Evolutionary conservation across 1,140 invertebrate species (phyloP).

Genomic region (Anastrepha obliqua): DNA sequence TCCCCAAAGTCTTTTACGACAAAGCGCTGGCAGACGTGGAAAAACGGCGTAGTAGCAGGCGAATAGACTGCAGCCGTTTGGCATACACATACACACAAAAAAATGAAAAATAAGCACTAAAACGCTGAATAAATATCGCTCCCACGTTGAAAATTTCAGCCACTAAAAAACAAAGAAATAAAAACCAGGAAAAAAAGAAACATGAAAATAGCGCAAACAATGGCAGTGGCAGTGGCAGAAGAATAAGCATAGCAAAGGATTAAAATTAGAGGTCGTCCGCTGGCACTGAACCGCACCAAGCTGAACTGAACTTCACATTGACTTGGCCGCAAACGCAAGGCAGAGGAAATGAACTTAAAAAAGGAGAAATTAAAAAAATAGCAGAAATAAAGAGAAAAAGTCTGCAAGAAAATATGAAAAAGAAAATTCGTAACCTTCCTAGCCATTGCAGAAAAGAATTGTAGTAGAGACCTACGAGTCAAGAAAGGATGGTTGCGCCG

Average conservation of each 20-base stretch:
- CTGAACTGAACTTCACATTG: constrained; percentile 30
- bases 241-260: background rate
- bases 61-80: background rate
- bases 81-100: background rate
- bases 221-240: background rate
- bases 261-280: constrained; percentile 36
- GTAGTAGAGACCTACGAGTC: too few relatives aligned
- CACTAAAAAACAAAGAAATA: background rate
- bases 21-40: constrained; percentile 18
- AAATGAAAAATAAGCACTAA: constrained; percentile 9
- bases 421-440: too few relatives aligned
- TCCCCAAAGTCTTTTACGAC: constrained; percentile 27
- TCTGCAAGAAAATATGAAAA: background rate
- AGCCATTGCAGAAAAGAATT: too few relatives aligned
- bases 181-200: constrained; percentile 12
- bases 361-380: background rate
- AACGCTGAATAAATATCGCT: constrained; percentile 49
- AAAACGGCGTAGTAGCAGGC: background rate
- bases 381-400: background rate
- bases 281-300: constrained; percentile 45
- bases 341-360: constrained; percentile 9
- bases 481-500: background rate
- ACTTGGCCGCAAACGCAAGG: background rate
- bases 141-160: constrained; percentile 21
- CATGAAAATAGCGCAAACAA: background rate